These are phyloP conservation scores for Somateria mollissima DNA, from an alignment of 2,797 vertebrate species.

Conservation along the genomic window DNA sequence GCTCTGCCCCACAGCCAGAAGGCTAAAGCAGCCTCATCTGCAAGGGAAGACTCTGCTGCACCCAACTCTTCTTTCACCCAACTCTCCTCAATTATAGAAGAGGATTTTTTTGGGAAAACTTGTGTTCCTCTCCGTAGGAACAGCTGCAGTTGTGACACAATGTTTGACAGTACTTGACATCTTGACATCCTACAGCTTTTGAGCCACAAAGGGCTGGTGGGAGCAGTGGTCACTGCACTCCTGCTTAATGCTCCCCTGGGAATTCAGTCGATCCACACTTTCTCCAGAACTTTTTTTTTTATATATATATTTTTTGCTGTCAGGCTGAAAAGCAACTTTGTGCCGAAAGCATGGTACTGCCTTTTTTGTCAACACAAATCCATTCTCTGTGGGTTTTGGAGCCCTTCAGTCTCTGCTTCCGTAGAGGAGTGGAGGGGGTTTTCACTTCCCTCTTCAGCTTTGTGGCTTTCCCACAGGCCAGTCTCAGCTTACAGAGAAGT, in stretches of 20 bases:
- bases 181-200: neutral
- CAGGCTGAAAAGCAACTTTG: neutral
- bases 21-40: neutral
- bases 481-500: neutral
- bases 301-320: neutral
- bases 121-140: neutral
- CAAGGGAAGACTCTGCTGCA: neutral
- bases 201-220: neutral
- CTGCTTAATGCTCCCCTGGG: neutral
- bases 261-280: neutral
- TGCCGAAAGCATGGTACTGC: accelerated
- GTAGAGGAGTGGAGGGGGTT: neutral
- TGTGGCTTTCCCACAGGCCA: neutral
- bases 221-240: accelerated
- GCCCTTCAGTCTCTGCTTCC: accelerated
- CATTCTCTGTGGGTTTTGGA: neutral
- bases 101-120: neutral
- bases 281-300: neutral
- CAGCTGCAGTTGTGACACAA: neutral
- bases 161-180: neutral
- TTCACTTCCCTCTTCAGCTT: neutral
- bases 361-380: accelerated
- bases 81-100: neutral
- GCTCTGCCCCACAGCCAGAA: neutral
- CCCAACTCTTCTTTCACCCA: neutral